Conservation (phyloP, 1,140 invertebrate species). For the Phortica variegata region DNA sequence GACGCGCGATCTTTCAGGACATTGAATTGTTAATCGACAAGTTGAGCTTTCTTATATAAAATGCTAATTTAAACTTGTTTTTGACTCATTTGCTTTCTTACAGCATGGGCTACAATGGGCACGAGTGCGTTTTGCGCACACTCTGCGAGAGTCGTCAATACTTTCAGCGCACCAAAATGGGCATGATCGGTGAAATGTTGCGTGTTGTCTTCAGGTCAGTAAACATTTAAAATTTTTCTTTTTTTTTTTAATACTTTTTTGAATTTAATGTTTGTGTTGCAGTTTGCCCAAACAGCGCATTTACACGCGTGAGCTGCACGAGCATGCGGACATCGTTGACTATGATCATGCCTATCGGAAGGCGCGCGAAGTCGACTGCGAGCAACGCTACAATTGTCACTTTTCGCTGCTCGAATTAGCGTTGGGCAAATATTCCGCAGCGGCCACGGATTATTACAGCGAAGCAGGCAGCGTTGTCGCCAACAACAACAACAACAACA, state of each 20-base stretch:
- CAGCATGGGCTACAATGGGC: conserved; percentile 61
- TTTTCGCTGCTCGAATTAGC: conserved; percentile 73
- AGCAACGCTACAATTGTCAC: conserved; percentile 65
- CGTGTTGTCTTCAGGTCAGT: conserved; percentile 44
- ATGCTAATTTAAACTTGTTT: conserved; percentile 57
- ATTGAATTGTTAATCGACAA: conserved; percentile 61
- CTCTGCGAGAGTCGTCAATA: conserved; percentile 74
- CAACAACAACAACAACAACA: conserved; percentile 6
- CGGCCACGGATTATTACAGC: conserved; percentile 44
- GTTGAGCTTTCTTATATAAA: conserved; percentile 30
- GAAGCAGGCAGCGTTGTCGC: not conserved
- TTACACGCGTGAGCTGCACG: conserved; percentile 63
- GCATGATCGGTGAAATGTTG: conserved; percentile 49
- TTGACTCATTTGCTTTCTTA: not conserved
- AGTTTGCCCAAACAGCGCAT: conserved; percentile 68
- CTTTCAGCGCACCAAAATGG: conserved; percentile 61
- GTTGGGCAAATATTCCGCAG: conserved; percentile 66
- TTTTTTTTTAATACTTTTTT: not conserved
- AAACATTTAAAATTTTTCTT: not conserved
- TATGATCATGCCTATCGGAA: conserved; percentile 67
- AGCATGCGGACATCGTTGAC: conserved; percentile 65
- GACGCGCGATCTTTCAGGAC: conserved; percentile 62
- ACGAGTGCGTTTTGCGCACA: conserved; percentile 67
- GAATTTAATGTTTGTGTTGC: conserved; percentile 49
- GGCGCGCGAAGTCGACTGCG: conserved; percentile 61